phyloP scores from a whole-genome alignment of 2,113 vertebrate species.

The Tachycineta bicolor region DNA sequence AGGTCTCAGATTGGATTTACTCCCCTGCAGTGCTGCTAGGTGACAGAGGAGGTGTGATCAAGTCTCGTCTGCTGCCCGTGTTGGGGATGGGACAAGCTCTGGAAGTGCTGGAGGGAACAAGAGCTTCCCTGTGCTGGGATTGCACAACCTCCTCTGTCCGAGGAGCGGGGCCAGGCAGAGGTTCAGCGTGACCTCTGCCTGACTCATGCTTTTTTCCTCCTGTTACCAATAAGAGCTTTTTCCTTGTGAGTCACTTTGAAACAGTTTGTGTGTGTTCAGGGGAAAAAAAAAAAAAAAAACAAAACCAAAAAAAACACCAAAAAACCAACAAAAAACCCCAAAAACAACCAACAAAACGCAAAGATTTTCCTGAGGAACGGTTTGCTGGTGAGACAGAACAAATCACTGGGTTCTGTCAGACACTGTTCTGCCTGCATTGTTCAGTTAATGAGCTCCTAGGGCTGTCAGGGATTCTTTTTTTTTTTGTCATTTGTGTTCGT shows the following conservation, averaged over 20 bases:
- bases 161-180: constrained; percentile 28
- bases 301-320: no score
- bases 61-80: not conserved
- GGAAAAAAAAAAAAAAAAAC: not conserved
- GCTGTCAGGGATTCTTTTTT: not conserved
- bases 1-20: not conserved
- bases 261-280: not conserved
- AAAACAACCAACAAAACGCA: not conserved
- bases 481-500: not conserved
- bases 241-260: constrained; percentile 61
- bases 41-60: not conserved
- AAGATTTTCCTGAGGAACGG: constrained; percentile 39
- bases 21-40: not conserved
- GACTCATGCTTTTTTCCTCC: constrained; percentile 60
- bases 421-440: not conserved
- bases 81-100: not conserved
- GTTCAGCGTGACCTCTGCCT: constrained; percentile 45
- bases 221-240: constrained; percentile 64
- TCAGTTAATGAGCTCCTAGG: not conserved
- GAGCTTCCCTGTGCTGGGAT: constrained; percentile 8
- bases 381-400: not conserved
- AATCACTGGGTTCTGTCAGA: not conserved
- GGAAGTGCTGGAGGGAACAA: not conserved
- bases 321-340: not conserved
- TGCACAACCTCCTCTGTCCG: not conserved